Evolutionary conservation across 1,140 invertebrate species (phyloP).

Genomic region (Caenorhabditis briggsae): DNA sequence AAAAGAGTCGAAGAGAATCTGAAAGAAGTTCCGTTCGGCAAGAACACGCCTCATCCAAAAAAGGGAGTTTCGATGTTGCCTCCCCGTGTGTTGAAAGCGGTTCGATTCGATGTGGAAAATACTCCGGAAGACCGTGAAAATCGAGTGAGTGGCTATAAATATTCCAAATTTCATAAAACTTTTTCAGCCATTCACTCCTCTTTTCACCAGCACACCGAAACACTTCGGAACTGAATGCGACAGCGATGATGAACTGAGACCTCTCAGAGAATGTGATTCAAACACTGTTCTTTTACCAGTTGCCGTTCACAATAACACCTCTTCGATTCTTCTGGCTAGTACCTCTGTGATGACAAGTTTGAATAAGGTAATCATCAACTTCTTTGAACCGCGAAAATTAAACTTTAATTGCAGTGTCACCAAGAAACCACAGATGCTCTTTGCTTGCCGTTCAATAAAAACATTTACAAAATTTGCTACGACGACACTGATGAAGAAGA

Average conservation of each 20-base stretch:
- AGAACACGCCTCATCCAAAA: neutral
- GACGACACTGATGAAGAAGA: conserved; percentile 33
- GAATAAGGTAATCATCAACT: neutral
- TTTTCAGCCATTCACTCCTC: conserved; percentile 17
- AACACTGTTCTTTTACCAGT: neutral
- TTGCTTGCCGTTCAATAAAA: neutral
- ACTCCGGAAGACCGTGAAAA: conserved; percentile 20
- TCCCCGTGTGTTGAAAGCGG: conserved; percentile 15
- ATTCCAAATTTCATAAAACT: neutral
- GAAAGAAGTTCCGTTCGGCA: neutral
- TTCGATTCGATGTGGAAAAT: conserved; percentile 8
- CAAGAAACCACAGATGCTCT: conserved; percentile 14
- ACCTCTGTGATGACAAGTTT: neutral
- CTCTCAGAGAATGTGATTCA: conserved; percentile 2
- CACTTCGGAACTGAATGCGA: neutral
- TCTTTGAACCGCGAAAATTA: neutral
- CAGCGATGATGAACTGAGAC: neutral
- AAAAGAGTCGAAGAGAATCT: no score
- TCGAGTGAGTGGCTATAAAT: neutral
- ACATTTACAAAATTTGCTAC: conserved; percentile 34
- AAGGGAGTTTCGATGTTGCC: conserved; percentile 7
- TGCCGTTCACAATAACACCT: neutral
- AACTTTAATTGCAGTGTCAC: neutral
- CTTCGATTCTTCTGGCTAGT: neutral
- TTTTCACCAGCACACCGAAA: conserved; percentile 12